Evolutionary conservation across 2,888 invertebrate species (phyloP).

Genomic region (Automeris io): DNA sequence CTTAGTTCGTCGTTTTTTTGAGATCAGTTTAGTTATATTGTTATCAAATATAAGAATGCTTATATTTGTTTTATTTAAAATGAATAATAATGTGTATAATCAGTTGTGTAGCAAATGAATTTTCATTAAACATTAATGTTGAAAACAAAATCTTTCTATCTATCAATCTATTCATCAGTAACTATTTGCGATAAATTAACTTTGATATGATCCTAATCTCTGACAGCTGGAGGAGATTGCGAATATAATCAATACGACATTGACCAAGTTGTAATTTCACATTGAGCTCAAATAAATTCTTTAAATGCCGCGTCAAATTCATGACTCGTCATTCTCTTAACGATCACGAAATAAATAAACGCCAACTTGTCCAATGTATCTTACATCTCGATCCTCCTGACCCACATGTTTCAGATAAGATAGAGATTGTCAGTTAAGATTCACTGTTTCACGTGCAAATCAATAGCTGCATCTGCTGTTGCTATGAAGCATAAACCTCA

Average conservation of each 20-base stretch:
- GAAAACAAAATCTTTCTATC: no score
- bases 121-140: no score
- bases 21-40: no score
- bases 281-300: slow-evolving; percentile 14
- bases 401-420: slow-evolving; percentile 60
- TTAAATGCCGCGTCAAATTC: slow-evolving; percentile 30
- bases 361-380: slow-evolving; percentile 49
- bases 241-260: slow-evolving; percentile 17
- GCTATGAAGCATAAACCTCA: background rate
- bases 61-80: no score
- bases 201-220: background rate
- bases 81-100: no score
- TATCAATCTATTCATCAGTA: background rate
- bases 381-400: slow-evolving; percentile 55
- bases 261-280: slow-evolving; percentile 4
- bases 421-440: slow-evolving; percentile 62
- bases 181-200: background rate
- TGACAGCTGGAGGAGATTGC: slow-evolving; percentile 6
- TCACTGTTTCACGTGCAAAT: slow-evolving; percentile 36
- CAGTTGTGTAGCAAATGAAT: no score
- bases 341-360: slow-evolving; percentile 60
- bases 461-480: background rate
- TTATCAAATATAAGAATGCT: no score
- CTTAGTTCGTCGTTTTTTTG: no score
- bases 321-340: slow-evolving; percentile 56